Base-by-base conservation (phyloP, 2,888 invertebrate genomes). In the Perdita meconis region DNA sequence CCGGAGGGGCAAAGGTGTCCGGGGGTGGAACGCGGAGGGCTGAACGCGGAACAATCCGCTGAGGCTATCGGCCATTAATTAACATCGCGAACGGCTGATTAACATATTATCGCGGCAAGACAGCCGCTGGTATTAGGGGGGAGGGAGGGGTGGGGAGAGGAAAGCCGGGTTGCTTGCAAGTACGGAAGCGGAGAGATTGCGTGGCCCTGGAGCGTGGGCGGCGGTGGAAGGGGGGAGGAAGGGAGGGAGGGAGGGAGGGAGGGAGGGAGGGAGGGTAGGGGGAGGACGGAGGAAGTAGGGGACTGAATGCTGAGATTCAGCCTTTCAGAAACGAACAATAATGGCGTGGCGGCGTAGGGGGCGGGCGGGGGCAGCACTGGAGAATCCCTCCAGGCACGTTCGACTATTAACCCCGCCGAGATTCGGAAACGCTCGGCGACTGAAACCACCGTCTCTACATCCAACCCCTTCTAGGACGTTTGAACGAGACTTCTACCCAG, bases 41-140 rank as follows among this genome's bases (percentile, higher is more conserved):
- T 42, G 36, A 12, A 34, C 30, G 51, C 47, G 24, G 55, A 56
- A 83, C 80, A 72, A 76, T 67, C 57, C 60, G 78, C 65, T 73
- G 69, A 64, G 51, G 81, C 55, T 74, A 73, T 53, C 64, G 75
- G 73, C 86, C 83, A 87, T 90, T 87, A 89, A 90, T 89, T 89
- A 90, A 88, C 86, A 87, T 87, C 81, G 81, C 81, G 81, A 87
- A 81, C 81, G 82, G 82, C 82, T 86, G 84, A 89, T 90, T 90
- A 90, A 86, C 90, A 89, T 90, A 89, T 89, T 89, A 89, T 90
- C 90, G 87, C 83, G 64, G 81, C 76, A 80, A 87, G 83, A 79
- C 88, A 89, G 88, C 72, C 86, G 68, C 30, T 59, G 59, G 36
- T 42, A 67, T 42, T 26, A 0, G 2, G 16, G 10, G 44, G 2